Base-by-base conservation (phyloP, 2,888 invertebrate genomes). In the Microplitis manilae region DNA sequence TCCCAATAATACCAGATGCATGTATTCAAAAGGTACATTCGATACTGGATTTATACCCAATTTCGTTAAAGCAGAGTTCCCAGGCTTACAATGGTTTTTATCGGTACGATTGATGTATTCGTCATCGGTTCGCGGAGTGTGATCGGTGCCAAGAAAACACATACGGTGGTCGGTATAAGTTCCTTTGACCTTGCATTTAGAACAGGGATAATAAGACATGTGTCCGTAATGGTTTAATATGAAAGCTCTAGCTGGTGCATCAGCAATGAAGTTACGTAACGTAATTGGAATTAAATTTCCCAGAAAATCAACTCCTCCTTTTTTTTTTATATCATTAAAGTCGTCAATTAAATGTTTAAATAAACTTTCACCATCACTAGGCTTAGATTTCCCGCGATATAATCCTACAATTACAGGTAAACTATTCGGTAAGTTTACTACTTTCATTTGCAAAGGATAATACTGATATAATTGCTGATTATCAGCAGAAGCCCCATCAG, bases 131-230 rank as follows among this genome's bases (percentile, higher is more conserved):
- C 78, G 67, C 6, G 39, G 68, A 9, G 40, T 40, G 60, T 71
- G 39, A 6, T 74, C 13, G 2, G 64, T 59, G 9, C 20, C 39
- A 1, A 1, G 8, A 17, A 41, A 68, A 75, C n/a, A 39, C 71
- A 71, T 67, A 4, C 62, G 71, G 30, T 59, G 67, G 7, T 20
- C 17, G 4, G 15, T 2, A 39, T 13, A n/a, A 15, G 41, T 50
- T 17, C 78, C 75, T 5, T 6, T 15, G 8, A 78, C 38, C 64
- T 78, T 75, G 50, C 78, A 78, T 30, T 76, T 76, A 0, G 76
- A 72, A 41, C 76, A 71, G 13, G 68, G 68, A n/a, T 68, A 13
- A 5, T 50, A 30, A 59, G 71, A 65, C 39, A 61, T 76, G 8
- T 72, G 72, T 8, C 61, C 72, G 9, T 9, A 9, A 67, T 76